Percentiles rank a stretch among this genome's conserved stretches.
phyloP scores from a whole-genome alignment of 2,888 invertebrate genomes.

The Pardosa pseudoannulata region DNA sequence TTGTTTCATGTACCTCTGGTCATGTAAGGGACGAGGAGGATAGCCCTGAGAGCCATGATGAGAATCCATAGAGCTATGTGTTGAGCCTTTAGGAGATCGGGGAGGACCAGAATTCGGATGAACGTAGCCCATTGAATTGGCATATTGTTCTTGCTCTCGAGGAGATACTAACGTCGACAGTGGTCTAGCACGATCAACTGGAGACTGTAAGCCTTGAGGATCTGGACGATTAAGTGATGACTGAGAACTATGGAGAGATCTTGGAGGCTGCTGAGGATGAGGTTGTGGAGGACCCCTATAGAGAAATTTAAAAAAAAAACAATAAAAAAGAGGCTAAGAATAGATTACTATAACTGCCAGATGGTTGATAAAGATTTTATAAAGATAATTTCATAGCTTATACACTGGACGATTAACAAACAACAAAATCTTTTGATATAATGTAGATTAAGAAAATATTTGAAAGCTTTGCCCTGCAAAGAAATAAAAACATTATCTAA shows the following conservation, averaged over 20 bases:
- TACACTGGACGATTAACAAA: no score
- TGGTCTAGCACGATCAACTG: constrained; percentile 72
- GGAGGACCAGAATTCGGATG: constrained; percentile 68
- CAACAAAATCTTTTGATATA: no score
- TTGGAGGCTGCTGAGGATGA: constrained; percentile 58
- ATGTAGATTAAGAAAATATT: no score
- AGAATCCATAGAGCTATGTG: constrained; percentile 45
- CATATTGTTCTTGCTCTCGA: constrained; percentile 74
- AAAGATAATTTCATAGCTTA: no score
- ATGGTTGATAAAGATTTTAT: no score
- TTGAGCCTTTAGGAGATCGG: constrained; percentile 51
- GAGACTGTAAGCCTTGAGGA: constrained; percentile 49
- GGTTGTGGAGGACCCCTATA: constrained; percentile 36
- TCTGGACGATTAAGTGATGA: constrained; percentile 74
- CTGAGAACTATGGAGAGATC: constrained; percentile 74
- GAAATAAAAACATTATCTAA: no score
- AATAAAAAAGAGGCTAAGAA: no score
- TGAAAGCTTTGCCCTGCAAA: no score
- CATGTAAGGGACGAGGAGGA: constrained; percentile 59
- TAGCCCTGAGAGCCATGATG: constrained; percentile 56
- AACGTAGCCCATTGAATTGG: constrained; percentile 64
- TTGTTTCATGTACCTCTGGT: constrained; percentile 54
- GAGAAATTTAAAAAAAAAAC: no score
- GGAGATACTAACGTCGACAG: constrained; percentile 74
- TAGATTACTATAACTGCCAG: no score